These are phyloP conservation scores for Galerucella nymphaeae DNA, from an alignment of 2,888 invertebrate species.

Conservation along the genomic window DNA sequence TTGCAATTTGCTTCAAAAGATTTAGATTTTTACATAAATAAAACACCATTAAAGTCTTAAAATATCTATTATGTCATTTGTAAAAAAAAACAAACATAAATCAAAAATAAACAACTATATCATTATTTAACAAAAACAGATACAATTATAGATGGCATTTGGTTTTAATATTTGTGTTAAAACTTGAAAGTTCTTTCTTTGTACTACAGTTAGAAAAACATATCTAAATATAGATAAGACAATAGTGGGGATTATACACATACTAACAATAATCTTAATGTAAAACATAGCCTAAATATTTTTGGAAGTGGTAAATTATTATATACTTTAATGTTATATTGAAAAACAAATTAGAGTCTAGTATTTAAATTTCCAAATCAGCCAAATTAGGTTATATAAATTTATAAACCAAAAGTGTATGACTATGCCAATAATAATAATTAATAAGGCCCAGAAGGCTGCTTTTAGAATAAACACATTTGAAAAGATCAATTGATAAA, in stretches of 20 bases:
- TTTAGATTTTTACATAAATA: neutral
- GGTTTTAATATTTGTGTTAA: conserved; percentile 11
- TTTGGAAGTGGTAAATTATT: too few species aligned
- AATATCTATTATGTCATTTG: conserved; percentile 18
- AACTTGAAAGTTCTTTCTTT: neutral
- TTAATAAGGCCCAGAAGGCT: too few species aligned
- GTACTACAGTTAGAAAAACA: conserved; percentile 11
- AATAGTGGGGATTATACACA: neutral
- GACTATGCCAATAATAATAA: too few species aligned
- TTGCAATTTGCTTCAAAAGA: too few species aligned
- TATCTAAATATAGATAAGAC: neutral
- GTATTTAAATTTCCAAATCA: too few species aligned
- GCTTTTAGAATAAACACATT: too few species aligned
- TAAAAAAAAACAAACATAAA: conserved; percentile 28
- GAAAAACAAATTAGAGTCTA: too few species aligned
- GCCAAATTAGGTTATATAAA: too few species aligned
- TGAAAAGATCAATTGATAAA: too few species aligned
- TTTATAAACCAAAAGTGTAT: too few species aligned
- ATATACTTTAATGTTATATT: too few species aligned
- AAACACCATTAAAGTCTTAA: neutral
- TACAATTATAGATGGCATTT: conserved; percentile 27
- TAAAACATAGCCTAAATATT: too few species aligned
- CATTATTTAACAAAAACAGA: conserved; percentile 25
- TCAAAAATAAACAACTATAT: conserved; percentile 13
- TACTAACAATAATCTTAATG: neutral